Base-by-base conservation (phyloP, 2,113 vertebrate species). In the Hystrix brachyura region DNA sequence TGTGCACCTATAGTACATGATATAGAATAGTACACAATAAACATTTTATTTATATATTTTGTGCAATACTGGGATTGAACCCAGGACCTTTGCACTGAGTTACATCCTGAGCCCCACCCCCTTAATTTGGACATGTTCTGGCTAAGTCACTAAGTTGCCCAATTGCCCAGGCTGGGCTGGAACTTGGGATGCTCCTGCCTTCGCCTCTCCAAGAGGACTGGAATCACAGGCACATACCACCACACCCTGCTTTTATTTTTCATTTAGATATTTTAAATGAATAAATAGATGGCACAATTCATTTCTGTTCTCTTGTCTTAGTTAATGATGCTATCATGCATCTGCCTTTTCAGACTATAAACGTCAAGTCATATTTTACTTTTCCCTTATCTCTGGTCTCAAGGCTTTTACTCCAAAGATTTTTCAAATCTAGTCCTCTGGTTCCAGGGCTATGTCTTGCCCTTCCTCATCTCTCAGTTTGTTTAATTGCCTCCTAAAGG, bases 351-450 rank as follows among this genome's bases (percentile, higher is more conserved):
- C n/a, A 92, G 69, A 62, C n/a, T 27, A 57, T 78, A 69, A 76
- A 87, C 71, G 34, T 87, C 43, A 69, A 38, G 46, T 74, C 55
- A n/a, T 80, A 82, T 80, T 90, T 86, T 17, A 51, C 8, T 74
- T 92, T 94, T 88, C 7, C 48, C 7, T 80, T 72, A 72, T 94
- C 38, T 29, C 80, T 81, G 76, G 55, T 81, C 29, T 82, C 12
- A 87, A 93, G 72, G 86, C 27, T 90, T 85, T 43, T 67, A 57
- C 84, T 97, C 53, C 76, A 78, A 91, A 74, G 12, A 1, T 69
- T 25, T 82, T 59, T 88, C 46, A 71, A 23, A 88, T 88, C 55
- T 48, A 79, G 79, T 19, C 32, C 64, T 88, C 38, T 92, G 14
- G 34, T 14, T 92, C 34, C 27, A 74, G 8, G 10, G 59, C 18